Conservation (phyloP, 2,888 invertebrate species). For the Spilosoma lubricipeda region DNA sequence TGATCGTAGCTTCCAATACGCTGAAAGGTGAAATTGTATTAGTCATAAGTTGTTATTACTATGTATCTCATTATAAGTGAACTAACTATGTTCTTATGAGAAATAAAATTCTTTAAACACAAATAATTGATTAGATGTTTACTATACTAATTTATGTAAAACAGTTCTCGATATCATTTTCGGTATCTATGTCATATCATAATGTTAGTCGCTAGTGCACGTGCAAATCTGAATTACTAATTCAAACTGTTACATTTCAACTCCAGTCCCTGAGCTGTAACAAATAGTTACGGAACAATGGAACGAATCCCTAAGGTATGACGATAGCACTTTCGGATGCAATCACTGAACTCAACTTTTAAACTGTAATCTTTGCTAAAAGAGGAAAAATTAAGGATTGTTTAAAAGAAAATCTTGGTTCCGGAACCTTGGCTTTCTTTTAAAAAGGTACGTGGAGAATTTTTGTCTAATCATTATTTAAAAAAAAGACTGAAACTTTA, state of each 20-base stretch:
- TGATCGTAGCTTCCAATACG: no score
- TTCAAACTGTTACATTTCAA: slow-evolving; percentile 2
- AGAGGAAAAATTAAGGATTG: slow-evolving; percentile 2
- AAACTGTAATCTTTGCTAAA: slow-evolving; percentile 12
- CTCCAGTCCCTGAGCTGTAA: neutral
- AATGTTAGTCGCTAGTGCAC: neutral
- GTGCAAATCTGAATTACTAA: slow-evolving; percentile 1
- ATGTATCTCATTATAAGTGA: no score
- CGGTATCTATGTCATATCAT: neutral
- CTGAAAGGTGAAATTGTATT: no score
- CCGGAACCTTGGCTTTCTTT: neutral
- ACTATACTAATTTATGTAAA: neutral
- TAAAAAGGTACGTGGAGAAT: neutral
- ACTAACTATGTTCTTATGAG: no score
- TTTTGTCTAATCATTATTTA: neutral
- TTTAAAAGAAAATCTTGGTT: neutral
- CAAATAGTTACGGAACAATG: slow-evolving; percentile 12
- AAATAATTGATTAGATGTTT: no score
- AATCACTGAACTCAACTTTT: slow-evolving; percentile 10
- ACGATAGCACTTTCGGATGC: slow-evolving; percentile 8
- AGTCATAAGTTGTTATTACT: no score
- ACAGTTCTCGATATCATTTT: neutral
- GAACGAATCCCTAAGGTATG: slow-evolving; percentile 6
- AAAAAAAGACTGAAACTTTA: neutral
- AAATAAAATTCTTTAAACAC: no score